Percentiles rank a stretch among this genome's conserved stretches.
Evolutionary conservation across 2,888 invertebrate species (phyloP).

Genomic region (Chrysolina haemoptera): DNA sequence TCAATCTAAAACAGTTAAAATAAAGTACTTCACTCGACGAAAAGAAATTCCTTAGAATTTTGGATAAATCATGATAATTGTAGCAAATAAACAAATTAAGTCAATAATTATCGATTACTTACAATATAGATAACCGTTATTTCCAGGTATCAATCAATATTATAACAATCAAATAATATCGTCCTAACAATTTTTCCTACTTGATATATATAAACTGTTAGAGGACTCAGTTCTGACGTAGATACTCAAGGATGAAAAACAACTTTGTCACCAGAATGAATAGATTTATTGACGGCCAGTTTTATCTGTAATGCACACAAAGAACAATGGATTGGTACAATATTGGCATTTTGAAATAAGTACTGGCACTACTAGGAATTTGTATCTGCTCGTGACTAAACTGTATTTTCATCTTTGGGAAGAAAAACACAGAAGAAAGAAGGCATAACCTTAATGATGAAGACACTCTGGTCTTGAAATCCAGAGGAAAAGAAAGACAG

Average conservation of each 20-base stretch:
- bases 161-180: not conserved
- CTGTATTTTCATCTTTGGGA: no score
- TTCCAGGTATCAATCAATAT: slow-evolving; percentile 5
- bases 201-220: not conserved
- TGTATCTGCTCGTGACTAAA: no score
- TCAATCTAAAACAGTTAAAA: not conserved
- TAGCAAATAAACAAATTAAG: not conserved
- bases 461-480: no score
- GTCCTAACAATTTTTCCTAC: not conserved
- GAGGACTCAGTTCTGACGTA: slow-evolving; percentile 20
- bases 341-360: no score
- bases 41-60: not conserved
- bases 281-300: no score
- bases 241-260: slow-evolving; percentile 29
- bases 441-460: no score
- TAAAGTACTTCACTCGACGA: not conserved
- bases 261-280: not conserved
- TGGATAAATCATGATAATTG: not conserved
- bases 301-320: no score
- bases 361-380: no score
- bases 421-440: no score
- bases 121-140: not conserved
- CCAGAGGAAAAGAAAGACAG: no score
- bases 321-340: no score
- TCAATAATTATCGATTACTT: not conserved